A percentile compares a stretch with the other conserved stretches of the same genome.
These are phyloP conservation scores for Bucco capensis DNA, from an alignment of 2,113 vertebrate species.

Conservation along the genomic window DNA sequence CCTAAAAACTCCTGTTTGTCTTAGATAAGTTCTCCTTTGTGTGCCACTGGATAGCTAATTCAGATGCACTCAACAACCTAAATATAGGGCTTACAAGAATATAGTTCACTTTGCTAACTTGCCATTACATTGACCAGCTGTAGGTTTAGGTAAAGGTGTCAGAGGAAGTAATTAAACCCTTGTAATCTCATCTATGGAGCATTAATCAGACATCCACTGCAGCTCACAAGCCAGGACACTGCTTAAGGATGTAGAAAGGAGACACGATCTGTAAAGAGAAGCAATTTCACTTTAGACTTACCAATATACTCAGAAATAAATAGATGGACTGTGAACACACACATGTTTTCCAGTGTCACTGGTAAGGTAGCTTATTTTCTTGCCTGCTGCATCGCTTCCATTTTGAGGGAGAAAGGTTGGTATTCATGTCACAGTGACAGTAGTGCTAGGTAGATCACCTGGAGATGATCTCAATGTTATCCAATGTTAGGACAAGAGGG, in stretches of 20 bases:
- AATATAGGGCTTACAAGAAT: neutral
- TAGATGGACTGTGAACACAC: neutral
- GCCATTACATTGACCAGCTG: neutral
- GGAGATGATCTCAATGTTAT: no score
- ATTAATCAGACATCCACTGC: neutral
- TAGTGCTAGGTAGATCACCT: neutral
- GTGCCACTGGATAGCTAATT: neutral
- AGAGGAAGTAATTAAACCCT: neutral
- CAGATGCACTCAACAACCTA: neutral
- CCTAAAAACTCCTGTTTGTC: neutral
- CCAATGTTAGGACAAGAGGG: no score
- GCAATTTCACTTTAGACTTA: neutral
- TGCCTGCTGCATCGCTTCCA: neutral
- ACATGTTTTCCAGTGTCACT: accelerated
- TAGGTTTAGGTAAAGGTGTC: neutral
- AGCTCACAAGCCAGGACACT: neutral
- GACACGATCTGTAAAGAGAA: neutral
- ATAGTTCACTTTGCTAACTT: neutral
- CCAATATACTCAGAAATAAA: neutral
- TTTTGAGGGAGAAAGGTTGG: neutral
- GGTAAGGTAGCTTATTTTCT: neutral
- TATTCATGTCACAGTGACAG: neutral
- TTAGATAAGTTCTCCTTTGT: neutral
- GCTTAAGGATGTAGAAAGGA: no score
- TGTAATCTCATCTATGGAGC: neutral